Evolutionary conservation across 2,113 vertebrate genomes (phyloP), one percentile per base, ranked within the genome.

Genomic region (Esox niger): DNA sequence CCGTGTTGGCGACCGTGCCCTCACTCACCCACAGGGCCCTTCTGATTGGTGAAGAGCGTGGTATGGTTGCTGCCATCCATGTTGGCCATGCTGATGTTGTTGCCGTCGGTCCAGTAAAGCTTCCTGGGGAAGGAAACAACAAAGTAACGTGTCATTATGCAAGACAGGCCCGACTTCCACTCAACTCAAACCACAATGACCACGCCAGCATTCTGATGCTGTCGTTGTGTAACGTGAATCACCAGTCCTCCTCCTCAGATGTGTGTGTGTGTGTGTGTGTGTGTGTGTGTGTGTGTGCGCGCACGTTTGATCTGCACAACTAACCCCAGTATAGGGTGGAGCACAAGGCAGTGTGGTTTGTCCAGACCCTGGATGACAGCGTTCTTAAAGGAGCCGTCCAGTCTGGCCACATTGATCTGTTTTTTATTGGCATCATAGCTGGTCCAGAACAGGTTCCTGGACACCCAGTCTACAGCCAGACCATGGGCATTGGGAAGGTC

Each of bases 391-490:
- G 96, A 98, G 52, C 97, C 97, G 0, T 98, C 97, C 71, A 98
- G 91, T 38, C 95, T 82, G 21, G 96, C 97, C 75, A 98, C 96
- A 0, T 98, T 98, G 75, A 98, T 98, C 87, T 98, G 97, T 83
- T 96, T 98, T 88, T 97, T 98, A 85, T 96, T 96, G 80, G 93
- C 90, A 0, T 98, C 96, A 0, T 97, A 98, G 84, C 96, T 98
- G 21, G 95, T 98, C 97, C 97, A 98, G 87, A 96, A 98, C 9
- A 98, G 94, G 82, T 98, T 98, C 70, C 96, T 92, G 74, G 97
- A 98, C n/a, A 98, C 91, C 97, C 97, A 98, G 49, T 98, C 97
- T 70, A 98, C 94, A 1, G 96, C 95, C 69, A 98, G 88, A 3
- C 97, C 97, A 0, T 98, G 95, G 47, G 95, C 95, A 0, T 98